These are phyloP conservation scores for Nothoprocta pentlandii DNA, from an alignment of 2,113 vertebrate genomes.

Conservation along the genomic window DNA sequence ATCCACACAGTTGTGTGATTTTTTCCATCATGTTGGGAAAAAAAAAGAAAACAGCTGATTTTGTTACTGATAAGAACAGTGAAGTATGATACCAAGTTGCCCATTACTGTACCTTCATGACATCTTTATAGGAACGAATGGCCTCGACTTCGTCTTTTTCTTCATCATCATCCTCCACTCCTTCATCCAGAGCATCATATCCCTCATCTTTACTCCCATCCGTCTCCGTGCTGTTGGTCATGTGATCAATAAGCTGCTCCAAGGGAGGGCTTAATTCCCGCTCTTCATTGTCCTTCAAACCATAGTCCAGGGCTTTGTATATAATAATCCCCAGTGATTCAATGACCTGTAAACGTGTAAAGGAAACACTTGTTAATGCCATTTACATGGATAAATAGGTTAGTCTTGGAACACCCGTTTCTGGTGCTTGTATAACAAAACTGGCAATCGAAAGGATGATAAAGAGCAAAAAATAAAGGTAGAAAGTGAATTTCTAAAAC, in stretches of 20 bases:
- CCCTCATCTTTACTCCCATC: conserved; percentile 92
- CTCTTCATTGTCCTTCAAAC: conserved; percentile 96
- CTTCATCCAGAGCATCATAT: conserved; percentile 93
- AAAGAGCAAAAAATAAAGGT: not conserved
- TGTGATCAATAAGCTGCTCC: conserved; percentile 94
- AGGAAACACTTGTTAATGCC: not conserved
- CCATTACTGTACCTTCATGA: conserved; percentile 87
- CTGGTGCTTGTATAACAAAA: not conserved
- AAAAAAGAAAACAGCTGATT: not conserved
- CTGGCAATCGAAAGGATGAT: not conserved
- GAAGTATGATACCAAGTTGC: not conserved
- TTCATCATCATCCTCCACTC: conserved; percentile 81
- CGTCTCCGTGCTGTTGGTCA: conserved; percentile 90
- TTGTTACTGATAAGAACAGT: not conserved
- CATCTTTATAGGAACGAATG: conserved; percentile 87
- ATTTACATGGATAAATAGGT: not conserved
- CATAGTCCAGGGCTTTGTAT: conserved; percentile 98
- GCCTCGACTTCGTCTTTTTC: conserved; percentile 70
- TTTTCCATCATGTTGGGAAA: not conserved
- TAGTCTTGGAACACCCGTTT: not conserved
- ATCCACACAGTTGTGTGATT: not conserved
- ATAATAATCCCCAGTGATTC: conserved; percentile 97
- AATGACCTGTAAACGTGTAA: conserved; percentile 82
- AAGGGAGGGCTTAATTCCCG: conserved; percentile 93
- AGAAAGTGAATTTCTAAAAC: not conserved